These are phyloP conservation scores for Odontomyia ornata DNA, from an alignment of 2,888 invertebrate species.

Conservation along the genomic window DNA sequence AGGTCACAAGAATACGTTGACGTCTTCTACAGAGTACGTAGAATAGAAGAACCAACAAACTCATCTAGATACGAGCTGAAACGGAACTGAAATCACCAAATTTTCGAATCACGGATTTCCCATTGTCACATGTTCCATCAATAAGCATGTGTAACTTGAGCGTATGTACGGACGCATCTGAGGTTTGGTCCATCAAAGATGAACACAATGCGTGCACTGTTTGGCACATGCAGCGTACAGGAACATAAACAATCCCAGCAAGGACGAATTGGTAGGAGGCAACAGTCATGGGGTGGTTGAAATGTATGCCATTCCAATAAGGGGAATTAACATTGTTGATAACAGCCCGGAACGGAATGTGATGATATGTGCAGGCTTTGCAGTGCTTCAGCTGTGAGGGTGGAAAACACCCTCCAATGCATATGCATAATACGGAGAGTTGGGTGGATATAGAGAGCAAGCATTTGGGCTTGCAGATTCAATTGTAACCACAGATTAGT, in stretches of 20 bases:
- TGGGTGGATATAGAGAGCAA: too few species aligned
- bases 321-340: too few species aligned
- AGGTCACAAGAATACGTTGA: slow-evolving; percentile 30
- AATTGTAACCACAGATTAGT: too few species aligned
- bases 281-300: neutral
- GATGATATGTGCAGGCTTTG: neutral
- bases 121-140: neutral
- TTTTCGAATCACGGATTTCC: neutral
- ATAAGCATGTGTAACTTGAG: neutral
- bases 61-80: neutral
- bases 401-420: neutral
- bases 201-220: neutral
- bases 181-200: neutral
- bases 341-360: neutral
- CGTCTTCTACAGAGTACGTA: neutral
- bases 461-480: too few species aligned
- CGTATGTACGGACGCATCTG: neutral
- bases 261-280: neutral
- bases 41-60: neutral
- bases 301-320: neutral
- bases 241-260: neutral
- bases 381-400: neutral
- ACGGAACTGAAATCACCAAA: slow-evolving; percentile 19
- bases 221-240: neutral
- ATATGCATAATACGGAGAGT: too few species aligned